Base-by-base conservation (phyloP, 1,140 invertebrate genomes). In the Hermetia illucens region DNA sequence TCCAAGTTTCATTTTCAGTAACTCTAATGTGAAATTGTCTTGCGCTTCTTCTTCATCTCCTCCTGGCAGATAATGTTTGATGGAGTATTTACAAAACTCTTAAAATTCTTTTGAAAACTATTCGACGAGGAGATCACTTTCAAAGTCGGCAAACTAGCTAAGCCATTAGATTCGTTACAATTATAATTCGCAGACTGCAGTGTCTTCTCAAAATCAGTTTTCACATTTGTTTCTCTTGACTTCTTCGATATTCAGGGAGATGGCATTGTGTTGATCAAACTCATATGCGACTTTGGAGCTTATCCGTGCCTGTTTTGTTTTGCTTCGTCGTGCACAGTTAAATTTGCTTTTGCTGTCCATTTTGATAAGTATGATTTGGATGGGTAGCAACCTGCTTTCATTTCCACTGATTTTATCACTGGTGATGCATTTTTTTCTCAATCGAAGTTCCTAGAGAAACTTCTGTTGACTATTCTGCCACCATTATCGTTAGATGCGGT, bases 111-210 rank as follows among this genome's bases (percentile, higher is more conserved):
- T 35, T 58, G 39, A 20, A 58, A 58, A 37, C 48, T 58, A 5
- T 50, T 55, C 16, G 55, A 58, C 13, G 73, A 68, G 27, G 77
- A 75, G 10, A 81, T 82, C 21, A 83, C 74, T 2, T 77, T 77
- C 18, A 87, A 65, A 34, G 86, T 87, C 3, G 79, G 82, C 46
- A 82, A 77, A 45, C 87, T 82, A n/a, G 83, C 83, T 34, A 87
- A 58, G 48, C 87, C 79, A 53, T 75, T 76, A 6, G 68, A 69
- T 34, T 70, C 49, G 41, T 9, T 37, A 36, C 3, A n/a, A 18
- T 21, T 24, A 22, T 13, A 9, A 34, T 34, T 20, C 5, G 51
- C 53, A n/a, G 50, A 50, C 2, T 27, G 21, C 12, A 12, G 17
- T 8, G 21, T 12, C 16, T 32, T 32, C 5, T 32, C 13, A 12